Conservation (phyloP, 64 coral and sea anemone species). For the Porites australiensis region DNA sequence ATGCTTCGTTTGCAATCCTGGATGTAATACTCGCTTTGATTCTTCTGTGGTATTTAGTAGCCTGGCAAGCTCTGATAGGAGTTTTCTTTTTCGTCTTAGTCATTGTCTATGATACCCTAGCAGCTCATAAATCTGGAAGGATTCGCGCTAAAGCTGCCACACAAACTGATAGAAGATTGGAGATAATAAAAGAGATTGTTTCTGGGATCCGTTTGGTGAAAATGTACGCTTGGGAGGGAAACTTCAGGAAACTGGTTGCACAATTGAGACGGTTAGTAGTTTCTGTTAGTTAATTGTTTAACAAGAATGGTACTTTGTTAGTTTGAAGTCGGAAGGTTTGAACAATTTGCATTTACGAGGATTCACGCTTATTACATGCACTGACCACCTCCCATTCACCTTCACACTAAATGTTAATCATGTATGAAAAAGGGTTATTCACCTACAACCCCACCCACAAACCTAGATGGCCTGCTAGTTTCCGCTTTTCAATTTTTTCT, state of each 20-base stretch:
- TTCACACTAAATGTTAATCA: no score
- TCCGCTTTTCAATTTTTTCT: no score
- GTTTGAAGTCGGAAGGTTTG: no score
- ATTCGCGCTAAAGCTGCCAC: slow-evolving; percentile 1
- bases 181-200: slow-evolving; percentile 8
- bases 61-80: slow-evolving; percentile 43
- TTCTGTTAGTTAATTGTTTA: background rate
- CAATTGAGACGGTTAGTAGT: slow-evolving; percentile 34
- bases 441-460: no score
- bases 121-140: background rate
- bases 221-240: slow-evolving; percentile 49
- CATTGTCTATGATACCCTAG: background rate
- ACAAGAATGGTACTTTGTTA: no score
- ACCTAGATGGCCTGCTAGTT: no score
- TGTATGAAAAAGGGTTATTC: no score
- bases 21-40: background rate
- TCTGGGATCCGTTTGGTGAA: no score
- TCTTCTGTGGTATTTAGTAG: slow-evolving; percentile 46
- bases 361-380: no score
- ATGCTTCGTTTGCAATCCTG: background rate
- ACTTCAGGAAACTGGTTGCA: slow-evolving; percentile 12
- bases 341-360: no score
- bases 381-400: no score
- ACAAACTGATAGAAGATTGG: slow-evolving; percentile 39
- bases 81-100: background rate